These are phyloP conservation scores for Trichonephila clavata DNA, from an alignment of 1,140 invertebrate genomes.

Conservation along the genomic window DNA sequence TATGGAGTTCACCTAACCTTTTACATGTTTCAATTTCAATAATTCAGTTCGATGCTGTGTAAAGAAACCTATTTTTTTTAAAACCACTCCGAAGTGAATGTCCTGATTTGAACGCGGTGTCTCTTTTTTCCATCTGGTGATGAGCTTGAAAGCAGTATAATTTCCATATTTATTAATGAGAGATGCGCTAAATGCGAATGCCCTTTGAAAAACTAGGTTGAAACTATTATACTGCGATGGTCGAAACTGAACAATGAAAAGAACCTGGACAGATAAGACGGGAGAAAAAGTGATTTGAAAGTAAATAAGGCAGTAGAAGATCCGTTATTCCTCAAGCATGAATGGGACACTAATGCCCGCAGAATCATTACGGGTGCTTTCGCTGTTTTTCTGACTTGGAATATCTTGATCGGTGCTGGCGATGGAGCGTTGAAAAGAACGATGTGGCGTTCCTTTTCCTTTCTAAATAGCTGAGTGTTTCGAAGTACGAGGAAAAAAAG, in stretches of 20 bases:
- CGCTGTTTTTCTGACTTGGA: not conserved
- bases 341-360: not conserved
- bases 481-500: not conserved
- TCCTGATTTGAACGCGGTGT: not conserved
- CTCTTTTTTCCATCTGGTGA: not conserved
- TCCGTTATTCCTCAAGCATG: constrained; percentile 17
- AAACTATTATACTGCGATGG: constrained; percentile 28
- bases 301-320: constrained; percentile 7
- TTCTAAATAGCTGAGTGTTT: not conserved
- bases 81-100: not conserved
- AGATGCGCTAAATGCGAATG: constrained; percentile 26
- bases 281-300: constrained; percentile 31
- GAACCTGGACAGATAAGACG: not conserved
- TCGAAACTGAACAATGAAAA: not conserved
- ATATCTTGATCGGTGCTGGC: not conserved
- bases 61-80: no score
- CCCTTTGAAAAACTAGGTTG: constrained; percentile 43
- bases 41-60: no score
- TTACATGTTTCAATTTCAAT: no score
- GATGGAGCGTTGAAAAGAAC: not conserved
- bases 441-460: not conserved
- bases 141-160: not conserved
- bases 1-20: no score
- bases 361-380: not conserved
- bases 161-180: not conserved